These are phyloP conservation scores for Leucoraja erinaceus DNA, from an alignment of 2,113 vertebrate species.

Conservation along the genomic window DNA sequence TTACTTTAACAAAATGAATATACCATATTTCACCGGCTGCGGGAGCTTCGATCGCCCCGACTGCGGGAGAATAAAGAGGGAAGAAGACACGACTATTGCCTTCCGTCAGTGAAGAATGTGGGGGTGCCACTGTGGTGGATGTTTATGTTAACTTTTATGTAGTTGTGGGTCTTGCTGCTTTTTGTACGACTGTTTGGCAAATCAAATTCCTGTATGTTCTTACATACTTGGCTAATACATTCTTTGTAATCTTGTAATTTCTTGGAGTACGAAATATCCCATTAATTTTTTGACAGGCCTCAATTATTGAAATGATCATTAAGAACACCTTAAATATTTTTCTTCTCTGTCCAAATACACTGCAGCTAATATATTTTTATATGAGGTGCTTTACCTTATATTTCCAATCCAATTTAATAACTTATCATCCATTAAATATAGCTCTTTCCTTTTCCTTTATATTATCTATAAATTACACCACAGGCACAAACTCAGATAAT, in stretches of 20 bases:
- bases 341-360: neutral
- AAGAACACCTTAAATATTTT: neutral
- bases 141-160: too few species aligned
- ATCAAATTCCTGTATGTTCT: too few species aligned
- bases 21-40: neutral
- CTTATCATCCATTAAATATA: neutral
- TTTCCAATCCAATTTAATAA: neutral
- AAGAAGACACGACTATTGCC: too few species aligned
- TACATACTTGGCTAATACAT: too few species aligned
- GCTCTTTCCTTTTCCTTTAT: neutral
- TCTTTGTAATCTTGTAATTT: too few species aligned
- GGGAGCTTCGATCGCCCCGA: too few species aligned
- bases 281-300: neutral
- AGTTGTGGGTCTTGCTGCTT: too few species aligned
- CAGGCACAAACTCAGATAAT: too few species aligned
- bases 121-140: too few species aligned
- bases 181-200: too few species aligned
- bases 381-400: neutral
- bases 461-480: neutral
- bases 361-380: neutral
- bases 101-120: too few species aligned
- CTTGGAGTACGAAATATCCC: neutral
- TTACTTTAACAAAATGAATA: neutral
- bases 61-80: too few species aligned
- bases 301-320: neutral